Evolutionary conservation across 2,113 vertebrate genomes (phyloP), one percentile per base, ranked within the genome.

Genomic region (Callocephalon fimbriatum): DNA sequence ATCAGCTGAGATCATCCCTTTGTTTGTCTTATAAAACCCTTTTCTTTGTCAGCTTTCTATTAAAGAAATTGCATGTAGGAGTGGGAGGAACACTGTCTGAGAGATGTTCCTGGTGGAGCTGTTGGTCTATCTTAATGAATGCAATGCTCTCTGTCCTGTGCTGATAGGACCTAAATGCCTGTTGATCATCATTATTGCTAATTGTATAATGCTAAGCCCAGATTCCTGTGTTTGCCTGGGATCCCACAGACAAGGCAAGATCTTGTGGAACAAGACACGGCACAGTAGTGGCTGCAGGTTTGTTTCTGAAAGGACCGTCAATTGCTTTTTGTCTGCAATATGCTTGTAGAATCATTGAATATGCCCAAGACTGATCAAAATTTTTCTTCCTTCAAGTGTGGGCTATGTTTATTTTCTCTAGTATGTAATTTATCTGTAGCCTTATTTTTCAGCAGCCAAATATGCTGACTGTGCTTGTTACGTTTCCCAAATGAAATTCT

Each of bases 371-470:
- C 2, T 19, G 56, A 45, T 72, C 44, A 44, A 4, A 85, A 48
- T n/a, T 53, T 53, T 67, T 80, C 72, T 78, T 72, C 53, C 37
- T 23, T 29, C 0, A 1, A 21, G 58, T 19, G 66, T 23, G 68
- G 67, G 61, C 2, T 44, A 25, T 66, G 68, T 88, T 96, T 87
- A 47, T 92, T 96, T 90, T 75, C 40, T 38, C 71, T 75, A 15
- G 44, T 35, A 10, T 87, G 61, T 83, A 63, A 91, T 95, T 95
- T 89, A 82, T 96, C 71, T 83, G 72, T 21, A 83, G 90, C 47
- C 17, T 73, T 66, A 12, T 37, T 91, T 96, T 84, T 72, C 94
- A 68, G 72, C 88, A 85, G 93, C 27, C 78, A 63, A 8, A 92
- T 91, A 4, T 88, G 94, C 92, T 95, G 96, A 94, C 58, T 87